Conservation (phyloP, 1,140 invertebrate species). For the Delia radicum region DNA sequence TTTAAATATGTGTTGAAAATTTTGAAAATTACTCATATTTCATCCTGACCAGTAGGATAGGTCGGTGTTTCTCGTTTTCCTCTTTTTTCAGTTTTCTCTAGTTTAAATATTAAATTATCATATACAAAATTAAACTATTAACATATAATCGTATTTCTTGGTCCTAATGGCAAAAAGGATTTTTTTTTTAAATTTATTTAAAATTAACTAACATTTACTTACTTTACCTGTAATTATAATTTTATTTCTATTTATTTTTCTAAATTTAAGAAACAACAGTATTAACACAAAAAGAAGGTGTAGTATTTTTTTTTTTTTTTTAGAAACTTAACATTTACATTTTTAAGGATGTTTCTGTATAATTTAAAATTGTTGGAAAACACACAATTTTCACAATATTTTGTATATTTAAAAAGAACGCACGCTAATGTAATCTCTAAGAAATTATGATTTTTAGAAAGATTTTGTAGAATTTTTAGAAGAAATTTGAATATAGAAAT, state of each 20-base stretch:
- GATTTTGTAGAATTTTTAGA: not conserved
- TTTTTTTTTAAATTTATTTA: not conserved
- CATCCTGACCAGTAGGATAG: too few species aligned
- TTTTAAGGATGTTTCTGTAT: not conserved
- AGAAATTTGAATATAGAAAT: not conserved
- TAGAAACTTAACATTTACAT: not conserved
- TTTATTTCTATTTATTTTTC: not conserved
- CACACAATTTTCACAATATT: not conserved
- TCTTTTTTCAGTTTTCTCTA: too few species aligned
- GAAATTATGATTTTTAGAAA: too few species aligned
- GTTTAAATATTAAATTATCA: too few species aligned
- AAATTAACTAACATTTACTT: constrained; percentile 19
- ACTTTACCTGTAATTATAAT: not conserved
- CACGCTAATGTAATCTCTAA: constrained; percentile 1
- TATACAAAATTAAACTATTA: too few species aligned
- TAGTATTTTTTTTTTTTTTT: not conserved
- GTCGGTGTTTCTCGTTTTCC: too few species aligned
- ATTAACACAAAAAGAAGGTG: not conserved
- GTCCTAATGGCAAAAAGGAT: constrained; percentile 14
- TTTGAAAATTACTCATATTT: too few species aligned
- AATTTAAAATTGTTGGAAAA: not conserved
- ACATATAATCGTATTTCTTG: too few species aligned
- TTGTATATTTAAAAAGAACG: not conserved
- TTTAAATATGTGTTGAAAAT: too few species aligned
- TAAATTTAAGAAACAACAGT: not conserved